Conservation (phyloP, 1,140 invertebrate genomes). For the Arion vulgaris region DNA sequence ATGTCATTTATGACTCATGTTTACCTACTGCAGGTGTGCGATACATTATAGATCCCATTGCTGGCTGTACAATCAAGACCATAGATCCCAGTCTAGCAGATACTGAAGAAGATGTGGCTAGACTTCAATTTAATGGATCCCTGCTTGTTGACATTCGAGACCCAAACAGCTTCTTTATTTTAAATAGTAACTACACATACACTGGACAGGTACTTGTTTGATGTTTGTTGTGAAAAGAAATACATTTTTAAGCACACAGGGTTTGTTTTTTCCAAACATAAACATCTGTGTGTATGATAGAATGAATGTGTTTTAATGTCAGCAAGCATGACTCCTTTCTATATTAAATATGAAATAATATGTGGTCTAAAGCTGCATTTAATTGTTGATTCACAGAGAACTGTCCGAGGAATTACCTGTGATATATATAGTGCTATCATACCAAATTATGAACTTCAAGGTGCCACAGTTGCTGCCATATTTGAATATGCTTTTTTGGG, state of each 20-base stretch:
- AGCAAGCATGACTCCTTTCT: not conserved
- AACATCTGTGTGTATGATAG: too few relatives aligned
- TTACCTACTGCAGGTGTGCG: not conserved
- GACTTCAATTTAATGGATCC: not conserved
- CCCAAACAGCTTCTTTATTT: conserved; percentile 21
- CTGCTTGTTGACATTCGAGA: conserved; percentile 4
- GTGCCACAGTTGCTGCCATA: not conserved
- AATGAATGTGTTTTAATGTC: not conserved
- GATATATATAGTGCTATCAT: conserved; percentile 4
- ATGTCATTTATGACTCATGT: too few relatives aligned
- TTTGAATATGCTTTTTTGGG: conserved; percentile 15
- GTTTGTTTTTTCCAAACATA: too few relatives aligned
- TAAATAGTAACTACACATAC: not conserved
- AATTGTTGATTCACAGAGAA: conserved; percentile 7
- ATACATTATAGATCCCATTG: not conserved
- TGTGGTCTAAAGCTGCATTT: not conserved
- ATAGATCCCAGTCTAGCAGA: not conserved
- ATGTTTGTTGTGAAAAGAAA: too few relatives aligned
- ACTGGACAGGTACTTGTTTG: conserved; percentile 1
- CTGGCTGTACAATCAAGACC: not conserved
- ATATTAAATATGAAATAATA: not conserved
- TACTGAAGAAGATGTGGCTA: not conserved
- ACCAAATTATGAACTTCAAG: not conserved
- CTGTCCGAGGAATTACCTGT: conserved; percentile 14
- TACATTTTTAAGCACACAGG: too few relatives aligned